A percentile compares a stretch with the other conserved stretches of the same genome.
phyloP scores from a whole-genome alignment of 2,113 vertebrate species.

The Podilymbus podiceps region DNA sequence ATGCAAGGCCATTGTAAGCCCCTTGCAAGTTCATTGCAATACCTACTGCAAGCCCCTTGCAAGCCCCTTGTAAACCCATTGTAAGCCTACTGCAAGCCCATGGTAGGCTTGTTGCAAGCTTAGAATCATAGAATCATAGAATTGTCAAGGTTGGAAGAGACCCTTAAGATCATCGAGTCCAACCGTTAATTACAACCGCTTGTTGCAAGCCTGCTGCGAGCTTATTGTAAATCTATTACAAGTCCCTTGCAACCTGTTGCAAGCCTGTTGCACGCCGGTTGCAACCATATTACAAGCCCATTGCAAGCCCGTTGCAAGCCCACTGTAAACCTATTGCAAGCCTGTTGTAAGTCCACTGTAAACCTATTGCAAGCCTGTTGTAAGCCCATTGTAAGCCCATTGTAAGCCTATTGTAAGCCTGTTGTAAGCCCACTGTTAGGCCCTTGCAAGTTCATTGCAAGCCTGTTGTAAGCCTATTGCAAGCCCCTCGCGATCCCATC shows the following conservation, averaged over 20 bases:
- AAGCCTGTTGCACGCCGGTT: neutral
- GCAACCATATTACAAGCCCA: fast-evolving
- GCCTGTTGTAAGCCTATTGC: too few relatives aligned
- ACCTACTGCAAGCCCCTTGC: neutral
- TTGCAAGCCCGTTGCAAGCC: neutral
- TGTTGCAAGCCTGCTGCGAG: fast-evolving
- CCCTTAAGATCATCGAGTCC: too few relatives aligned
- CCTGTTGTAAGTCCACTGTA: fast-evolving
- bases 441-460: neutral
- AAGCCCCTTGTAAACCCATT: fast-evolving
- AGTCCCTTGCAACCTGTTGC: fast-evolving
- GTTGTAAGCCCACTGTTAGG: too few relatives aligned
- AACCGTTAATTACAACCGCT: fast-evolving
- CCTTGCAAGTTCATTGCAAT: too few relatives aligned
- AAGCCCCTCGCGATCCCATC: fast-evolving
- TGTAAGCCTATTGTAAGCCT: neutral
- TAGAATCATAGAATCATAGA: too few relatives aligned
- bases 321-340: fast-evolving
- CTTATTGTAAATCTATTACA: fast-evolving
- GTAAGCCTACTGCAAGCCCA: fast-evolving
- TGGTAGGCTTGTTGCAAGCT: too few relatives aligned
- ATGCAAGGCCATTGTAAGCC: neutral
- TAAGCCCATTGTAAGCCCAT: fast-evolving
- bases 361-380: too few relatives aligned
- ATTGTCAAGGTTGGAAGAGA: too few relatives aligned